Conservation (phyloP, 1,140 invertebrate genomes). For the Papilio dardanus region DNA sequence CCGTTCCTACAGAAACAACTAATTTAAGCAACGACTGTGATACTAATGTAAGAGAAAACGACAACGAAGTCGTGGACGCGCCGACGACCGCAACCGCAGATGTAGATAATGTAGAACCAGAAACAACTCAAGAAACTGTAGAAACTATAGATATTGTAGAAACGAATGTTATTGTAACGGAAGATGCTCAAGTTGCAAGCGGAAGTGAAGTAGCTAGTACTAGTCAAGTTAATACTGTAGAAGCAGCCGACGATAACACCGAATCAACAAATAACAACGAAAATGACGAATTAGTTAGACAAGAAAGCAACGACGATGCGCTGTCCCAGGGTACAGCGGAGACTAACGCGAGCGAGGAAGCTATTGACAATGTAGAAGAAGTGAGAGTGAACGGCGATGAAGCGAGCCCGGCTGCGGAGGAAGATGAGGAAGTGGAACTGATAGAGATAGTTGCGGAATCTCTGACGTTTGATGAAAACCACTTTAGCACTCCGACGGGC, state of each 20-base stretch:
- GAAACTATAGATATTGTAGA: constrained; percentile 44
- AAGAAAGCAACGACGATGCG: constrained; percentile 45
- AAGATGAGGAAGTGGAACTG: constrained; percentile 38
- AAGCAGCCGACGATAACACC: neutral
- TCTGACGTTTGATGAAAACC: constrained; percentile 77
- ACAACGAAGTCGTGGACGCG: constrained; percentile 72
- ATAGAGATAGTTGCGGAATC: constrained; percentile 49
- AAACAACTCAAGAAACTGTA: constrained; percentile 1
- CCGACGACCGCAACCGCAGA: constrained; percentile 49
- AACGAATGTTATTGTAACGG: constrained; percentile 43
- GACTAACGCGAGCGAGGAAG: constrained; percentile 23
- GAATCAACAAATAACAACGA: constrained; percentile 3
- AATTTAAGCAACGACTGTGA: constrained; percentile 77
- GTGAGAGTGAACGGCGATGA: constrained; percentile 31
- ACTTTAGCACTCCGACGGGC: constrained; percentile 75
- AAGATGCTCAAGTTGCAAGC: constrained; percentile 52
- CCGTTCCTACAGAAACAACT: constrained; percentile 48
- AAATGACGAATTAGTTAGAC: constrained; percentile 34
- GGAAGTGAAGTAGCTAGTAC: constrained; percentile 51
- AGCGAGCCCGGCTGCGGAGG: constrained; percentile 23
- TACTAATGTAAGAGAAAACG: constrained; percentile 75
- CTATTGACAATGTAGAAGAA: constrained; percentile 32
- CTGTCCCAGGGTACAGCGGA: constrained; percentile 34
- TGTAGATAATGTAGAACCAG: constrained; percentile 48
- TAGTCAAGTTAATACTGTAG: constrained; percentile 60